Evolutionary conservation across 2,113 vertebrate genomes (phyloP).

Genomic region (Dolichallabes microphthalmus): DNA sequence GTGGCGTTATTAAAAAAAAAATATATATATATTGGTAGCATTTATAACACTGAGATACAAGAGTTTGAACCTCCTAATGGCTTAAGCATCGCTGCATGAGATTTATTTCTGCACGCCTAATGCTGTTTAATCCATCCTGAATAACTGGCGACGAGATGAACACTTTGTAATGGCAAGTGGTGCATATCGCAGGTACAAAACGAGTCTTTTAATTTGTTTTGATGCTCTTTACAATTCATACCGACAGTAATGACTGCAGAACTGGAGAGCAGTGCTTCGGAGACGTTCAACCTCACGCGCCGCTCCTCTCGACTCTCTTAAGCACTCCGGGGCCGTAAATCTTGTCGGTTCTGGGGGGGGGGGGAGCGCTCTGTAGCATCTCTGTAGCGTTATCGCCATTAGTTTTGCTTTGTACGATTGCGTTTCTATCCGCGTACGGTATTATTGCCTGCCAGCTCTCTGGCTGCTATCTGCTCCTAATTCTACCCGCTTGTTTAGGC

Average conservation of each 20-base stretch:
- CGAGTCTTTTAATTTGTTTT: neutral
- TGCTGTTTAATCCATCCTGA: neutral
- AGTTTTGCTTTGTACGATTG: conserved; percentile 5
- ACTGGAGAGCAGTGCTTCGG: neutral
- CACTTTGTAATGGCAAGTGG: neutral
- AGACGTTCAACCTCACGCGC: conserved; percentile 38
- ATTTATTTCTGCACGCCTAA: neutral
- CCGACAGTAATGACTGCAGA: conserved; percentile 4
- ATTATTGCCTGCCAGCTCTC: conserved; percentile 13
- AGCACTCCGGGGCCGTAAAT: neutral
- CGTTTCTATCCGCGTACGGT: neutral
- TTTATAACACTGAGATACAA: neutral
- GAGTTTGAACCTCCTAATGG: neutral
- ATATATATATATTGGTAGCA: neutral
- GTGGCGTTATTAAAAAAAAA: neutral
- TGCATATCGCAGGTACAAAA: neutral
- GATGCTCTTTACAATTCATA: neutral
- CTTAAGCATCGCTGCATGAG: neutral
- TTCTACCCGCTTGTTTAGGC: conserved; percentile 19
- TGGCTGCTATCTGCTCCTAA: neutral
- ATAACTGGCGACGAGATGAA: neutral
- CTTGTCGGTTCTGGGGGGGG: too few relatives aligned
- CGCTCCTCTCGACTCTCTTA: neutral
- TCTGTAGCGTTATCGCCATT: conserved; percentile 19
- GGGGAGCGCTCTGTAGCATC: too few relatives aligned